phyloP scores from a whole-genome alignment of 2,888 invertebrate genomes.

The Chymomyza amoena region DNA sequence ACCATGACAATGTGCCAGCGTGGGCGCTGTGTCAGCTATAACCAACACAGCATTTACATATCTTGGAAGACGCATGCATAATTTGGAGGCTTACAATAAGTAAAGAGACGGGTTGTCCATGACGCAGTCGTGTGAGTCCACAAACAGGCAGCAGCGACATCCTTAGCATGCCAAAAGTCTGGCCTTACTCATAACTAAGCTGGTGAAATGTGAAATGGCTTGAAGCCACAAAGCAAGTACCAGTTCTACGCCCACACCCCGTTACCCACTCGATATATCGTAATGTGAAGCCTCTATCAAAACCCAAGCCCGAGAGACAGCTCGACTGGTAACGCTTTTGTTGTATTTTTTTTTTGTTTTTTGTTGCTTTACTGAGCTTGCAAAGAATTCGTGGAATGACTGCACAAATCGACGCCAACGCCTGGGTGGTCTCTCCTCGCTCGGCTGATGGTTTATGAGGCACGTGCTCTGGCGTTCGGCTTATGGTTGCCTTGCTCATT shows the following conservation, averaged over 20 bases:
- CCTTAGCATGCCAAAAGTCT: conserved; percentile 60
- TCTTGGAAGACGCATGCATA: conserved; percentile 65
- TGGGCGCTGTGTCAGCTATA: conserved; percentile 62
- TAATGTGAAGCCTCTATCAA: conserved; percentile 13
- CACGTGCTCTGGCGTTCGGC: conserved; percentile 70
- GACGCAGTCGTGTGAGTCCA: conserved; percentile 26
- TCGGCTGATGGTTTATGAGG: conserved; percentile 62
- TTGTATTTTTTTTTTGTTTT: neutral
- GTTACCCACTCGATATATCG: neutral
- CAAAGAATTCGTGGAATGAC: conserved; percentile 69
- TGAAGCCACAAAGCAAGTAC: neutral
- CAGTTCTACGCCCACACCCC: neutral
- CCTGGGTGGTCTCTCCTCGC: conserved; percentile 57
- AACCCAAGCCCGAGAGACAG: conserved; percentile 1
- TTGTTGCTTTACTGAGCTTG: conserved; percentile 34
- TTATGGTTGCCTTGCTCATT: conserved; percentile 65
- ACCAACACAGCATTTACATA: conserved; percentile 57
- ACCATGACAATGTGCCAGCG: conserved; percentile 61
- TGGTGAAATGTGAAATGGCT: conserved; percentile 66
- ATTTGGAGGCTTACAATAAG: conserved; percentile 66
- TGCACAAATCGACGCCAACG: conserved; percentile 58
- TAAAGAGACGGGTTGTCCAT: conserved; percentile 21
- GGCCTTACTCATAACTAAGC: conserved; percentile 45
- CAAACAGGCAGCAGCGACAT: conserved; percentile 43
- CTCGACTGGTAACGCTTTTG: conserved; percentile 1